Conservation (phyloP, 2,113 vertebrate genomes). For the Otolemur garnettii region DNA sequence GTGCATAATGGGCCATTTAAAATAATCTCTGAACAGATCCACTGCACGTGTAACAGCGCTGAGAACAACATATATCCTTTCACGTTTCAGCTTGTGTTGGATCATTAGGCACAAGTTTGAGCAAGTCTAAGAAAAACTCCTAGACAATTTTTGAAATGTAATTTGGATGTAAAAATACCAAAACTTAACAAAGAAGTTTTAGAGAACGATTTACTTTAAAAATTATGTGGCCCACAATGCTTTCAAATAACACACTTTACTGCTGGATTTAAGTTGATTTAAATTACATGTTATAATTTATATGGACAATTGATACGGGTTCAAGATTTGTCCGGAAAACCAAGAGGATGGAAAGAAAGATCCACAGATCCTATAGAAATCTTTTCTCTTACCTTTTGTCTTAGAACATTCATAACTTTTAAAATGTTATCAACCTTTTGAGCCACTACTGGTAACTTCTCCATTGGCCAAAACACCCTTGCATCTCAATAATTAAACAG, state of each 20-base stretch:
- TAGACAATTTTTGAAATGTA: slow-evolving; percentile 48
- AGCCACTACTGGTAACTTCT: background rate
- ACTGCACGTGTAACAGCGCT: slow-evolving; percentile 57
- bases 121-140: slow-evolving; percentile 48
- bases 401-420: background rate
- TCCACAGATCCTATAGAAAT: background rate
- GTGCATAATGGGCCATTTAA: slow-evolving; percentile 63
- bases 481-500: background rate
- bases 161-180: slow-evolving; percentile 41
- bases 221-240: background rate
- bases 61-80: slow-evolving; percentile 56
- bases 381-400: background rate
- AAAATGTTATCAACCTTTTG: background rate
- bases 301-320: background rate
- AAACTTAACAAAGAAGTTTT: background rate
- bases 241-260: background rate
- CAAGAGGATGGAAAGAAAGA: background rate
- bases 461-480: background rate
- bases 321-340: background rate
- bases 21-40: slow-evolving; percentile 39
- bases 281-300: background rate
- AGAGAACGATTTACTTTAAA: slow-evolving; percentile 27
- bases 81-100: slow-evolving; percentile 53
- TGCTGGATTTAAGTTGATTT: background rate
- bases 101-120: slow-evolving; percentile 65